A percentile compares a stretch with the other conserved stretches of the same genome.
Evolutionary conservation across 2,888 invertebrate genomes (phyloP).

Genomic region (Creontiades dilutus): DNA sequence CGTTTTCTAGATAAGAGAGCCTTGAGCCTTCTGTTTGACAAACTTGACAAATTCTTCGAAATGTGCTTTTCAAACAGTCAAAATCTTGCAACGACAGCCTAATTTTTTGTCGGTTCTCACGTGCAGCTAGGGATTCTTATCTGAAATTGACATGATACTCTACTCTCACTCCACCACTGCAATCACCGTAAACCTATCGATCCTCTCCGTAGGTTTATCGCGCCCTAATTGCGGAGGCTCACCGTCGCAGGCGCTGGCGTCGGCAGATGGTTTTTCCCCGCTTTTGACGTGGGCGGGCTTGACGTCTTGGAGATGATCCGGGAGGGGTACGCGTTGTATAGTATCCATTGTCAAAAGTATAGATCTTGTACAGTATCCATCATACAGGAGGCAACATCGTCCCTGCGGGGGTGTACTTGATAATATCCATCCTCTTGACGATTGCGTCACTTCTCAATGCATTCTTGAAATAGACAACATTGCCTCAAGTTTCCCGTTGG

Average conservation of each 20-base stretch:
- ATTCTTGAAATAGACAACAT: no score
- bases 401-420: no score
- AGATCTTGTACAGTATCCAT: not conserved
- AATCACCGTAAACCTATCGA: constrained; percentile 43
- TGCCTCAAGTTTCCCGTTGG: no score
- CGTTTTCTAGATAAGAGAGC: no score
- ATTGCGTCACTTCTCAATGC: no score
- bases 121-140: not conserved
- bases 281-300: not conserved
- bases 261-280: constrained; percentile 20
- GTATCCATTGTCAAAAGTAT: not conserved
- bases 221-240: not conserved
- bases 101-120: not conserved
- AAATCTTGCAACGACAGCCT: no score
- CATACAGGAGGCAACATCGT: not conserved
- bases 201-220: constrained; percentile 1
- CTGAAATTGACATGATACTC: constrained; percentile 1
- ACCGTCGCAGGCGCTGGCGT: constrained; percentile 4
- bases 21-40: no score
- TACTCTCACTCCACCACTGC: not conserved
- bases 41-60: no score
- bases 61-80: no score
- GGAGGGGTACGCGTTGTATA: not conserved
- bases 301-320: not conserved
- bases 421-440: no score